phyloP scores from a whole-genome alignment of 2,797 vertebrate genomes.

The Rhincodon typus region DNA sequence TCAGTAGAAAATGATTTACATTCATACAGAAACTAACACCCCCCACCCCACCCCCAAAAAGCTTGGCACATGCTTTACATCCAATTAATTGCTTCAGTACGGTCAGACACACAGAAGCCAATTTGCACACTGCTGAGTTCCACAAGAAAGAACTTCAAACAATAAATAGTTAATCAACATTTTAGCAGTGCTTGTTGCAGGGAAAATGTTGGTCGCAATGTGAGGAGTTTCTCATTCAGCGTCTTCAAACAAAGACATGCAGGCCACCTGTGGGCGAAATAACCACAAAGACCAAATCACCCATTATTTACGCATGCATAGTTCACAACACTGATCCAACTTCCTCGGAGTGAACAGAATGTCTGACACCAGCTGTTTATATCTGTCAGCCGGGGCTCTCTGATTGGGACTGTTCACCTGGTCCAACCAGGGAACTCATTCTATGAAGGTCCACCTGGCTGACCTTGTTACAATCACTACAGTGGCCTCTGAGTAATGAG shows the following conservation, averaged over 20 bases:
- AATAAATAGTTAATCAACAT: neutral
- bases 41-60: neutral
- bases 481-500: too few relatives aligned
- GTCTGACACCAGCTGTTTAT: too few relatives aligned
- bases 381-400: too few relatives aligned
- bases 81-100: neutral
- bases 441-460: too few relatives aligned
- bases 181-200: neutral
- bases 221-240: neutral
- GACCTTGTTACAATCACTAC: too few relatives aligned
- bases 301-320: too few relatives aligned
- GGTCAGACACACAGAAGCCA: neutral
- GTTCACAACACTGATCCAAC: too few relatives aligned
- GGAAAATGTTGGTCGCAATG: neutral
- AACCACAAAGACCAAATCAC: too few relatives aligned
- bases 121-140: neutral
- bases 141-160: neutral
- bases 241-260: neutral
- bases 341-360: too few relatives aligned
- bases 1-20: neutral
- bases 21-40: neutral
- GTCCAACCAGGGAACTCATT: too few relatives aligned
- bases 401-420: too few relatives aligned
- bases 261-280: too few relatives aligned
- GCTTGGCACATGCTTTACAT: neutral